Conservation (phyloP, 2,888 invertebrate species). For the Elegia similella region DNA sequence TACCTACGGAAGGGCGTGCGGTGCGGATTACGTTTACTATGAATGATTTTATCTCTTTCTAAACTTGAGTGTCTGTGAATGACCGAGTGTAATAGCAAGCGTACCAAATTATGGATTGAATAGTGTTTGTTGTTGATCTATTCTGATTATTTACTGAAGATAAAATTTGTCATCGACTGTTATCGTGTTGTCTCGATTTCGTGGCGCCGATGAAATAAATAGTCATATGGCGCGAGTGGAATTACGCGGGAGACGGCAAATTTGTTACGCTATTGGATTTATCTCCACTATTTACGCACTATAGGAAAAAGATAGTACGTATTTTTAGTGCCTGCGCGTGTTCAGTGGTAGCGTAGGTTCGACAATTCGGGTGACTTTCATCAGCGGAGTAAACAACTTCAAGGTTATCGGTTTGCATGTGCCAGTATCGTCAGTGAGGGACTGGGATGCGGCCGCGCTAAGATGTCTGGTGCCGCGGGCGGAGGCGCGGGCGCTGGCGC, state of each 20-base stretch:
- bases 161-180: conserved; percentile 60
- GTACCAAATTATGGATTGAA: conserved; percentile 78
- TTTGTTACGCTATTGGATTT: conserved; percentile 63
- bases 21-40: conserved; percentile 78
- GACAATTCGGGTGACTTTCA: conserved; percentile 69
- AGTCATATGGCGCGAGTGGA: conserved; percentile 56
- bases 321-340: conserved; percentile 71
- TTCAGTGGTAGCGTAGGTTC: conserved; percentile 45
- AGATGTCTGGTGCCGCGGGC: conserved; percentile 47
- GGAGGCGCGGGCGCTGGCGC: conserved; percentile 62
- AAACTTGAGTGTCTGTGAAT: conserved; percentile 79
- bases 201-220: conserved; percentile 51
- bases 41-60: conserved; percentile 82
- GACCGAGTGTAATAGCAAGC: conserved; percentile 79
- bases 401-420: conserved; percentile 75
- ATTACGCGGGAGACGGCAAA: conserved; percentile 49
- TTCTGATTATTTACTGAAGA: conserved; percentile 69
- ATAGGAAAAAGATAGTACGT: conserved; percentile 71
- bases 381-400: conserved; percentile 77
- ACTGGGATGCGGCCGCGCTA: conserved; percentile 48
- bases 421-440: conserved; percentile 52
- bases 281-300: conserved; percentile 73
- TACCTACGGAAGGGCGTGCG: conserved; percentile 78
- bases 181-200: conserved; percentile 58
- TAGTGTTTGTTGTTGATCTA: conserved; percentile 78